Evolutionary conservation across 2,113 vertebrate species (phyloP).

Genomic region (Climacteris rufus): DNA sequence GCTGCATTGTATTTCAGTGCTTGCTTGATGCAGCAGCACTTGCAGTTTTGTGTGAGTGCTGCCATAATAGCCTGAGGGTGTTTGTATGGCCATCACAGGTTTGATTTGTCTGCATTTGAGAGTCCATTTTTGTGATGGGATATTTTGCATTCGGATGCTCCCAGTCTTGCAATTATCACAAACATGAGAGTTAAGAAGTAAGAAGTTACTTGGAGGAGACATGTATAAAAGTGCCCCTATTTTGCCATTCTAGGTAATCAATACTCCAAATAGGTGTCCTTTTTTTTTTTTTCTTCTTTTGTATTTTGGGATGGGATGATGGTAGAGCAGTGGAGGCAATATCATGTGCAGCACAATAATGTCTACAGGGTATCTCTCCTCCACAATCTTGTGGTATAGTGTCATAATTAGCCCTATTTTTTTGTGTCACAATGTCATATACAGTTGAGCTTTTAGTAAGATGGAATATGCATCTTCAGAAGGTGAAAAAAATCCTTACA

Average conservation of each 20-base stretch:
- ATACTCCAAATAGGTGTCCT: too few species aligned
- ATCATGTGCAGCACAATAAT: background rate
- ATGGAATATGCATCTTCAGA: background rate
- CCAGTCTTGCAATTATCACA: background rate
- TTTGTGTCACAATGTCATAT: background rate
- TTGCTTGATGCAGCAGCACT: background rate
- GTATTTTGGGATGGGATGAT: background rate
- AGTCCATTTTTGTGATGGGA: background rate
- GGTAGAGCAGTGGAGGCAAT: background rate
- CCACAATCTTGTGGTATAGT: background rate
- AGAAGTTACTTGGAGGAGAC: background rate
- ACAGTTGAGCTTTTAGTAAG: background rate
- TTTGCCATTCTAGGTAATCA: background rate
- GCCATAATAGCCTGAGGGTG: background rate
- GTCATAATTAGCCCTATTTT: background rate
- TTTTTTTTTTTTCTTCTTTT: background rate
- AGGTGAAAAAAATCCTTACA: background rate
- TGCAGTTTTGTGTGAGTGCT: background rate
- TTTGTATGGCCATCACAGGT: background rate
- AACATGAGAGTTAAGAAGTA: background rate
- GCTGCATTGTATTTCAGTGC: background rate
- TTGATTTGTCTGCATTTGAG: background rate
- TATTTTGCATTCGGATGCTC: background rate
- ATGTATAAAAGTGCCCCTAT: background rate
- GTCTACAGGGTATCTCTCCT: background rate